These are phyloP conservation scores for Cebuella pygmaea DNA, from an alignment of 2,797 vertebrate genomes.

Conservation along the genomic window DNA sequence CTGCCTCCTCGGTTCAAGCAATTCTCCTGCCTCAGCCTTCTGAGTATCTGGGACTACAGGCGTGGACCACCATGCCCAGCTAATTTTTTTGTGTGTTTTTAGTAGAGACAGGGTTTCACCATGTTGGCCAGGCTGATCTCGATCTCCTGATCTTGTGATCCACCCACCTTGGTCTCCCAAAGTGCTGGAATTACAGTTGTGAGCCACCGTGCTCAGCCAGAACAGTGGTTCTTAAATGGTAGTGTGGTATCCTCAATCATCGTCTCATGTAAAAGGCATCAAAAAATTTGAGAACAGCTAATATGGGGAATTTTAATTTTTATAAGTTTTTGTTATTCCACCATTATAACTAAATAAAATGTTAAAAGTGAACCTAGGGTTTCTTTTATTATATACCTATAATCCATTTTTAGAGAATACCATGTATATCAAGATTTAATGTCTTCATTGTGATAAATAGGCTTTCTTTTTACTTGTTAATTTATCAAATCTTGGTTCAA, in stretches of 20 bases:
- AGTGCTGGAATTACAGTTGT: too few species aligned
- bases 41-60: too few species aligned
- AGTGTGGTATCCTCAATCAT: background rate
- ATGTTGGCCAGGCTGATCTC: too few species aligned
- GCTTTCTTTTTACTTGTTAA: background rate
- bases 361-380: background rate
- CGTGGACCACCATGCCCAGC: too few species aligned
- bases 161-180: too few species aligned
- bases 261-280: background rate
- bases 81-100: too few species aligned
- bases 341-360: background rate
- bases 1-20: too few species aligned
- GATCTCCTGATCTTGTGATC: too few species aligned
- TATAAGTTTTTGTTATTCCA: background rate
- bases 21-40: too few species aligned
- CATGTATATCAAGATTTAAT: background rate
- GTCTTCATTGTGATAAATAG: background rate
- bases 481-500: background rate
- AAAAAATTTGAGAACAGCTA: background rate
- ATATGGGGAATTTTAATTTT: background rate
- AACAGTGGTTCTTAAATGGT: background rate
- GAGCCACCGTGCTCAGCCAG: background rate
- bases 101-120: too few species aligned
- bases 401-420: background rate
- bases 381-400: background rate